phyloP scores from a whole-genome alignment of 2,888 invertebrate species.

The Anoplius nigerrimus region DNA sequence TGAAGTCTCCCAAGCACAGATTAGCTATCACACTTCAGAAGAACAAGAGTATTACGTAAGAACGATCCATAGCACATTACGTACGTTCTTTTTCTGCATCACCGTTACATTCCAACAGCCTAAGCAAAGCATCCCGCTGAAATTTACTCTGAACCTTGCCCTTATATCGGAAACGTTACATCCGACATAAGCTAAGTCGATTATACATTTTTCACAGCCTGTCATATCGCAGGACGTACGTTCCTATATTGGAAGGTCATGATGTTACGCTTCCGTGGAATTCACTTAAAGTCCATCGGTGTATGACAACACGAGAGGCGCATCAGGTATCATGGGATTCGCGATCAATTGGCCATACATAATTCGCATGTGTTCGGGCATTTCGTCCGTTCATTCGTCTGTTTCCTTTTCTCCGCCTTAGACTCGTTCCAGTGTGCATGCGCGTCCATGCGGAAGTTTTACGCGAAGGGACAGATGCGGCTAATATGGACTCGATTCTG shows the following conservation, averaged over 20 bases:
- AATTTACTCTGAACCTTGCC: too few species aligned
- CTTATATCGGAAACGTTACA: too few species aligned
- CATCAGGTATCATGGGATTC: conserved; percentile 64
- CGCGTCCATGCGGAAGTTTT: conserved; percentile 68
- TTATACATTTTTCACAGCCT: too few species aligned
- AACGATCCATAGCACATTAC: too few species aligned
- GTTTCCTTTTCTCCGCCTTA: conserved; percentile 49
- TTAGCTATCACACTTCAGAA: too few species aligned
- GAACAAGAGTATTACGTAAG: too few species aligned
- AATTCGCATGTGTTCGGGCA: conserved; percentile 66
- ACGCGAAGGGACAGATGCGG: conserved; percentile 70
- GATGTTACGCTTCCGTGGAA: conserved; percentile 1
- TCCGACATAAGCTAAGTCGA: too few species aligned
- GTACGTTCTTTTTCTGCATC: too few species aligned
- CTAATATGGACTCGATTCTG: conserved; percentile 73
- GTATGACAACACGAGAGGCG: conserved; percentile 70
- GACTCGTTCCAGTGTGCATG: conserved; percentile 54
- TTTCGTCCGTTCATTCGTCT: conserved; percentile 52
- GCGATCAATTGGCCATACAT: conserved; percentile 74
- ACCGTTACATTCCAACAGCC: too few species aligned
- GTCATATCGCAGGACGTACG: not conserved
- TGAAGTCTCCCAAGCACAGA: too few species aligned
- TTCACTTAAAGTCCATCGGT: conserved; percentile 40
- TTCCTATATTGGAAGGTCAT: not conserved
- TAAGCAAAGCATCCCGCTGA: too few species aligned